Evolutionary conservation across 2,888 invertebrate genomes (phyloP), one percentile per base, ranked within the genome.

Genomic region (Actias luna): DNA sequence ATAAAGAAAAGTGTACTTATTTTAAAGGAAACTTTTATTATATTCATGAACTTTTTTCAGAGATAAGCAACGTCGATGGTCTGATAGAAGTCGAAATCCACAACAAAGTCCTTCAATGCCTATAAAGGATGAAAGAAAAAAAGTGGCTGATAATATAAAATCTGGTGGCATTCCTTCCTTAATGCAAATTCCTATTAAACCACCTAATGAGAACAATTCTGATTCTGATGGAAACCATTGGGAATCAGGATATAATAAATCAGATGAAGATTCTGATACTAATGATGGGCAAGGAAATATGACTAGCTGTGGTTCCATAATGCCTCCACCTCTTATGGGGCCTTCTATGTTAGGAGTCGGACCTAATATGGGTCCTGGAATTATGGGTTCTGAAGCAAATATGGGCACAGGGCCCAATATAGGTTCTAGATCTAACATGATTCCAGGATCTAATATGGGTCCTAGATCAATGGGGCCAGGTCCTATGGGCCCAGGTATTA

Each of bases 131-230:
- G 89, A 89, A 12, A 80, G 84, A 69, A 86, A 80, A 59, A 83
- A 82, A 69, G 64, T 65, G 42, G 64, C 64, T 18, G 85, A 83
- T 27, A 78, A 75, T 62, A 77, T 75, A 69, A 73, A 72, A 64
- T 58, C 69, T 50, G 65, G 68, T 65, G 71, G 67, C 36, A 89
- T 89, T 64, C 87, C 85, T 62, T 70, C 89, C 27, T 80, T 88
- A 7, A 90, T 89, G 89, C 90, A 91, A 77, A 77, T 87, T 12
- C 81, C 88, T 67, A 73, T 88, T 27, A 80, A 79, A 73, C 83
- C 81, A 16, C 87, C 86, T 33, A 82, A 84, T 59, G 81, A 80
- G 36, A 76, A 77, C 57, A 75, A 81, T 59, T 74, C 83, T 7
- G 83, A 85, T 62, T 72, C 80, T 42, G 77, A 79, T 52, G 72